Base-by-base conservation (phyloP, 2,888 invertebrate species). In the Julus scanicus region DNA sequence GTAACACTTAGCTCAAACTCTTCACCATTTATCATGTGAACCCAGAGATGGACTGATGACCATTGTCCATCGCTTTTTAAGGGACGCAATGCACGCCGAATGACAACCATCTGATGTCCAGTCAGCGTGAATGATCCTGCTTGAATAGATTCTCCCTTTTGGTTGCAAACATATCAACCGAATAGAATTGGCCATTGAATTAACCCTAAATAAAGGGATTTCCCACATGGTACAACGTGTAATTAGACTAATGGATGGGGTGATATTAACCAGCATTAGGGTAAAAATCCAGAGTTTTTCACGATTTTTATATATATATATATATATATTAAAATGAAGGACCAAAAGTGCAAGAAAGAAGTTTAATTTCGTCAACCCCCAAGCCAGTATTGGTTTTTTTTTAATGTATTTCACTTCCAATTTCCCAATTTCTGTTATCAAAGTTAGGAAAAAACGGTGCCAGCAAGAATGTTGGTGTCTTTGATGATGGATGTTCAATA, bases 1-100 rank as follows among this genome's bases (percentile, higher is more conserved):
- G 80, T 80, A 80, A 80, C 80, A 80, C 80, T 80, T 80, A 80
- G 80, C 80, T 80, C 80, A 39, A 44, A 39, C 80, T 80, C 80
- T 15, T 80, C 37, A 37, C 80, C 80, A 80, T 80, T 80, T 80
- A 80, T 80, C 80, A 80, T 37, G 80, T 37, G 80, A 37, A 15
- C 80, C 29, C 80, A 29, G 37, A 80, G 80, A 80, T 80, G 80
- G 80, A 80, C 80, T 80, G 80, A 80, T 80, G 80, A 37, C 80
- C 80, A 80, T 80, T 80, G 80, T 80, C 80, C 80, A 37, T 80
- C 37, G 80, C 37, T 29, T 71, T 71, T 71, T 71, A 71, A 71
- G 71, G 6, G 71, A 71, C 44, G 29, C 71, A 5, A 5, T 37
- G 80, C 37, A 80, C 37, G 37, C 6, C 13, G 80, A 71, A 80